Evolutionary conservation across 2,797 vertebrate species (phyloP).

Genomic region (Muraenolepis orangiensis): DNA sequence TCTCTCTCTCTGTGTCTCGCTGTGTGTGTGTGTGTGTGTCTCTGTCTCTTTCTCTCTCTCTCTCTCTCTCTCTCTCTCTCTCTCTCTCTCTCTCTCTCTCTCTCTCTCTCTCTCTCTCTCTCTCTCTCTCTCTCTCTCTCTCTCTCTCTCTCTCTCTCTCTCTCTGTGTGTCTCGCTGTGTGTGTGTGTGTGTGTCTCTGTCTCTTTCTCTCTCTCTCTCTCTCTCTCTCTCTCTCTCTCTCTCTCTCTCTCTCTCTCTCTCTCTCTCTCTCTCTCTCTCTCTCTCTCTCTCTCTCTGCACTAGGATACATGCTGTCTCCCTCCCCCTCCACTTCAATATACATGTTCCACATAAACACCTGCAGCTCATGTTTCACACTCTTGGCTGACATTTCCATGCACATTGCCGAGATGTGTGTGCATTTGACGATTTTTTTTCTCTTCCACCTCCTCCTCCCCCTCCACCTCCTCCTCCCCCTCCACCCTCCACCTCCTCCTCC

Average conservation of each 20-base stretch:
- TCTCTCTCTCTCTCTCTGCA: conserved; percentile 4
- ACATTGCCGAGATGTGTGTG: conserved; percentile 51
- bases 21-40: no score
- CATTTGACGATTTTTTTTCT: conserved; percentile 15
- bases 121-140: conserved; percentile 50
- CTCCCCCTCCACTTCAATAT: conserved; percentile 33
- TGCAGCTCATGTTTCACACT: conserved; percentile 34
- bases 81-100: conserved; percentile 64
- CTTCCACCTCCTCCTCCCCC: conserved; percentile 27
- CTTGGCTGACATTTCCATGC: conserved; percentile 66
- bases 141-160: conserved; percentile 8
- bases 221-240: conserved; percentile 64
- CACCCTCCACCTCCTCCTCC: no score
- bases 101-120: conserved; percentile 49
- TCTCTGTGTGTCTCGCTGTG: no score
- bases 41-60: no score
- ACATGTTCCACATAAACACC: conserved; percentile 43
- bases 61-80: conserved; percentile 13
- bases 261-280: conserved; percentile 50
- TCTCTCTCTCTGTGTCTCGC: background rate
- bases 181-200: no score
- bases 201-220: conserved; percentile 15
- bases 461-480: conserved; percentile 1
- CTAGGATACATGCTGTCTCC: conserved; percentile 41
- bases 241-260: conserved; percentile 49